phyloP scores from a whole-genome alignment of 2,888 invertebrate genomes.

The Perizoma flavofasciatum region DNA sequence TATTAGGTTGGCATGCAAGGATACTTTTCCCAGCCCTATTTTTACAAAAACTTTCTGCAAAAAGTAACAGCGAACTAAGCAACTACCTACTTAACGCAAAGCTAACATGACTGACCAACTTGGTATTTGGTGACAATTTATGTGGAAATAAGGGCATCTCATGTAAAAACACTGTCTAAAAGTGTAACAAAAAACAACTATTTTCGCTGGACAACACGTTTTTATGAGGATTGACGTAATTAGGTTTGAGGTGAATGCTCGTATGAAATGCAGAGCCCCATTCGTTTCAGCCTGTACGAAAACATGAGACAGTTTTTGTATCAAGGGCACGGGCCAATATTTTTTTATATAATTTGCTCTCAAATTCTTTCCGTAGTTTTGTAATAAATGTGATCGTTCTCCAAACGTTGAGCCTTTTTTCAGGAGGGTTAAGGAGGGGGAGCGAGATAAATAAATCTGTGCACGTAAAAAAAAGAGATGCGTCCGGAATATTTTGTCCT shows the following conservation, averaged over 20 bases:
- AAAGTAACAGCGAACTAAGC: constrained; percentile 17
- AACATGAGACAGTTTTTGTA: not conserved
- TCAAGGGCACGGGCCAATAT: too few relatives aligned
- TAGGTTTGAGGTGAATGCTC: constrained; percentile 31
- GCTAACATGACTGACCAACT: constrained; percentile 6
- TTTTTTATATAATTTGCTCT: not conserved
- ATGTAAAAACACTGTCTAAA: constrained; percentile 13
- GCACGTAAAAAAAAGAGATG: constrained; percentile 55
- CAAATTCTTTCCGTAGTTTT: constrained; percentile 35
- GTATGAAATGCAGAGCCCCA: constrained; percentile 23
- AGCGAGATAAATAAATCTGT: constrained; percentile 56
- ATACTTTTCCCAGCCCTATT: constrained; percentile 19
- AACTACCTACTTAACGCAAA: constrained; percentile 21
- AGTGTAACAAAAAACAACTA: constrained; percentile 13
- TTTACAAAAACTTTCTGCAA: constrained; percentile 16
- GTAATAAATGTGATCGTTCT: constrained; percentile 49
- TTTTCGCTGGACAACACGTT: constrained; percentile 22
- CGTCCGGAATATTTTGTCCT: constrained; percentile 46
- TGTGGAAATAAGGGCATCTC: constrained; percentile 17
- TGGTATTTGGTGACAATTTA: constrained; percentile 16
- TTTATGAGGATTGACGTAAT: constrained; percentile 29
- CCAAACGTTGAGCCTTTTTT: constrained; percentile 50
- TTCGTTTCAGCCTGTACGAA: constrained; percentile 12
- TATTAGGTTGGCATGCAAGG: constrained; percentile 34
- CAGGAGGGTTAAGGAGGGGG: constrained; percentile 44